Conservation (phyloP, 2,888 invertebrate genomes). For the Parascotia fuliginaria region DNA sequence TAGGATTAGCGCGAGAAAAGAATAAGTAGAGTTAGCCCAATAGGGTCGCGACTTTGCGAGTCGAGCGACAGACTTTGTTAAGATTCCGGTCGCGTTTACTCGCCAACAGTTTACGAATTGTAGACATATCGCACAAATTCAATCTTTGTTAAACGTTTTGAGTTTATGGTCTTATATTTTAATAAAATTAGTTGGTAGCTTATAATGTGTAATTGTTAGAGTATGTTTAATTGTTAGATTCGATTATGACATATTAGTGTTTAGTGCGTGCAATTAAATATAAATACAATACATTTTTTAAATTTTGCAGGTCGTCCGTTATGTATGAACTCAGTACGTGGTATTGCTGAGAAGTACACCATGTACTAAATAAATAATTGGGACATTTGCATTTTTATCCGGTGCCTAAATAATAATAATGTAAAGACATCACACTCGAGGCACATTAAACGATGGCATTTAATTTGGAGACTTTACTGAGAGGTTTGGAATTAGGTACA, state of each 20-base stretch:
- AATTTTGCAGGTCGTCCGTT: neutral
- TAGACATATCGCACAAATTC: constrained; percentile 34
- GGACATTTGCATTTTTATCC: too few relatives aligned
- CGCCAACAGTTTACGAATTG: constrained; percentile 39
- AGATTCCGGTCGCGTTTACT: constrained; percentile 46
- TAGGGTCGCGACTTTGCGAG: too few relatives aligned
- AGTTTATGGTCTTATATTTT: constrained; percentile 44
- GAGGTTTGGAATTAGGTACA: too few relatives aligned
- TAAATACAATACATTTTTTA: neutral
- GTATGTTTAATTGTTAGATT: constrained; percentile 19
- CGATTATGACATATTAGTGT: constrained; percentile 17
- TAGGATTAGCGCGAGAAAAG: constrained; percentile 80
- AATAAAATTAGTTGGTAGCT: constrained; percentile 45
- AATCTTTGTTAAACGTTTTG: constrained; percentile 56
- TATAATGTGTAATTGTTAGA: too few relatives aligned
- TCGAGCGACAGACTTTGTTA: constrained; percentile 61
- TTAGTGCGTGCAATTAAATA: neutral
- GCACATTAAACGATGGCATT: too few relatives aligned
- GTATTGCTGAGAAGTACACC: too few relatives aligned
- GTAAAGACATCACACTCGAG: too few relatives aligned
- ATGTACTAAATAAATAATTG: too few relatives aligned
- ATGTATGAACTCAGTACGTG: neutral
- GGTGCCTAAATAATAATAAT: too few relatives aligned
- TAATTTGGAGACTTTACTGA: too few relatives aligned
- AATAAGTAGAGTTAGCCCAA: constrained; percentile 73